A percentile compares a stretch with the other conserved stretches of the same genome.
phyloP scores from a whole-genome alignment of 2,113 vertebrate genomes.

The Himantopus leucocephalus region DNA sequence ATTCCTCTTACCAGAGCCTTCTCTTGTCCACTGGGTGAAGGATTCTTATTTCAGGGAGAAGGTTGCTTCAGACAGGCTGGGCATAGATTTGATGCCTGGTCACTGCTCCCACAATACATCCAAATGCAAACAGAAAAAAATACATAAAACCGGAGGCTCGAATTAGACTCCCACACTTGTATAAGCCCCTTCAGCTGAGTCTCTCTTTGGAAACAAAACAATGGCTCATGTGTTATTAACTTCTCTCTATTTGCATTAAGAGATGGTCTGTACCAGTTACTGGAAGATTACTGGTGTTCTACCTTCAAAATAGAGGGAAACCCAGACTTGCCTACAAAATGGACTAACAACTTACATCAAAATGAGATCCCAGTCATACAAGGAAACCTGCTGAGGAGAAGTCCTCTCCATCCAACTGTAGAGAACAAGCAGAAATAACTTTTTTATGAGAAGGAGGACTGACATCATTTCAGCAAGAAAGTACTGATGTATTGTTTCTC shows the following conservation, averaged over 20 bases:
- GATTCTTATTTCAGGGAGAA: neutral
- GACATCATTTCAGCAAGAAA: neutral
- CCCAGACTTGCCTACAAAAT: neutral
- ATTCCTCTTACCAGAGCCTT: neutral
- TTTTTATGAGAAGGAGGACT: neutral
- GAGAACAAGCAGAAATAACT: neutral
- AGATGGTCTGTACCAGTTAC: constrained; percentile 1
- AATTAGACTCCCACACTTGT: neutral
- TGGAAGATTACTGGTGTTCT: neutral
- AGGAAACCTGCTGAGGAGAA: neutral
- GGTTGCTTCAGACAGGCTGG: neutral
- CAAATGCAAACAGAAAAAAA: neutral
- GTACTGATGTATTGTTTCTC: neutral
- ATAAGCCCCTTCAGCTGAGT: constrained; percentile 27
- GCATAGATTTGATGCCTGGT: neutral
- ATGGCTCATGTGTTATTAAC: neutral
- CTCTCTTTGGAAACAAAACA: constrained; percentile 9
- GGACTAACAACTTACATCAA: neutral
- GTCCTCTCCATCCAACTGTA: neutral
- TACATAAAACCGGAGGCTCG: neutral
- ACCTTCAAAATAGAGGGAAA: neutral
- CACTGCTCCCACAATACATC: neutral
- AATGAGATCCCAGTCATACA: neutral
- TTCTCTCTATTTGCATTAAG: neutral
- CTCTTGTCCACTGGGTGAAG: neutral